phyloP scores from a whole-genome alignment of 1,140 invertebrate species.

The Platyscapa corneri region DNA sequence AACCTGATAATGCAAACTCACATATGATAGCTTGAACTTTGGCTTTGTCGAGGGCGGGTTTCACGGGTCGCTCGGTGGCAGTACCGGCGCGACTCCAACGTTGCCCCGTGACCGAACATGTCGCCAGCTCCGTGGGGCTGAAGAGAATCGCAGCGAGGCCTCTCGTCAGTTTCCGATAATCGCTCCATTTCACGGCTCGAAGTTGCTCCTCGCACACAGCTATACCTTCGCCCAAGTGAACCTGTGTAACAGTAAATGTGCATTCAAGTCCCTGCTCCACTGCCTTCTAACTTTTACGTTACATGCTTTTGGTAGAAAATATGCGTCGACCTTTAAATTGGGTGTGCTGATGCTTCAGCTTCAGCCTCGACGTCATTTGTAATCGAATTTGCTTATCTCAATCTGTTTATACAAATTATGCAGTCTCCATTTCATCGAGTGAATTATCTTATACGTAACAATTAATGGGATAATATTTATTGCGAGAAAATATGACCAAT shows the following conservation, averaged over 20 bases:
- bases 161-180: conserved; percentile 82
- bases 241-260: conserved; percentile 61
- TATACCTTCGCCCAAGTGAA: conserved; percentile 82
- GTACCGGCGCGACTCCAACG: conserved; percentile 83
- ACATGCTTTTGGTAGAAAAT: too few relatives aligned
- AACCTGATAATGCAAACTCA: conserved; percentile 64
- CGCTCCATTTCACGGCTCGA: conserved; percentile 82
- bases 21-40: conserved; percentile 84
- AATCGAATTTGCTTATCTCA: too few relatives aligned
- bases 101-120: conserved; percentile 83
- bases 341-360: too few relatives aligned
- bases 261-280: background rate
- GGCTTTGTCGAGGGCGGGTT: conserved; percentile 81
- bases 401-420: too few relatives aligned
- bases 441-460: too few relatives aligned
- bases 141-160: conserved; percentile 83
- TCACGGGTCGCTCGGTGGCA: conserved; percentile 80
- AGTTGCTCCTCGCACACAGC: conserved; percentile 82
- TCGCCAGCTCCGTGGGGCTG: conserved; percentile 82
- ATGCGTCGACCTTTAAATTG: too few relatives aligned
- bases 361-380: too few relatives aligned
- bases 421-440: too few relatives aligned
- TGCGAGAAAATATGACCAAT: too few relatives aligned
- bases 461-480: too few relatives aligned
- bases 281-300: too few relatives aligned